phyloP scores from a whole-genome alignment of 64 coral and sea anemone species.

The Pocillopora verrucosa region DNA sequence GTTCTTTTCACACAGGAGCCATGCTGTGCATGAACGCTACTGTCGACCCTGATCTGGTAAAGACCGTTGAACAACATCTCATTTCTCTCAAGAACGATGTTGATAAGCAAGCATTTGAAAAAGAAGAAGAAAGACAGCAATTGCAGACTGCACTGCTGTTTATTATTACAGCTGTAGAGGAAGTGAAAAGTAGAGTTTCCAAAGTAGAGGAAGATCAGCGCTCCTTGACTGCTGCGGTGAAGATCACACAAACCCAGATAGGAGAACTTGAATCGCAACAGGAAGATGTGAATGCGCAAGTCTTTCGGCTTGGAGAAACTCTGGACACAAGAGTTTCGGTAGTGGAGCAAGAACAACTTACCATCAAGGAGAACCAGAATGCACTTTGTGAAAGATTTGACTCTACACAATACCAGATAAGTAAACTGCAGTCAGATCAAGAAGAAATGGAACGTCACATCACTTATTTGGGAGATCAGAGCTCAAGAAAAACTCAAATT shows the following conservation, averaged over 20 bases:
- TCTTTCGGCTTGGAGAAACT: background rate
- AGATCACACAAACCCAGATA: conserved; percentile 9
- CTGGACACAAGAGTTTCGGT: background rate
- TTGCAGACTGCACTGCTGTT: background rate
- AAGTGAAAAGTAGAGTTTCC: background rate
- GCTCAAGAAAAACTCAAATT: background rate
- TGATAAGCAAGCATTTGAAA: conserved; percentile 24
- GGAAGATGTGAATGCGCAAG: background rate
- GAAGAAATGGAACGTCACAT: background rate
- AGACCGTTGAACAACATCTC: conserved; percentile 10
- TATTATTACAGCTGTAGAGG: background rate
- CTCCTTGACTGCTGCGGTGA: background rate
- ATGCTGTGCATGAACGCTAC: conserved; percentile 10
- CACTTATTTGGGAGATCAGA: background rate
- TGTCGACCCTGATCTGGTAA: background rate
- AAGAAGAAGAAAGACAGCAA: background rate
- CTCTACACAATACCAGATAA: conserved; percentile 10
- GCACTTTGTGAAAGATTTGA: background rate
- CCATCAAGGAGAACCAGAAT: background rate
- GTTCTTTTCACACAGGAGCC: background rate
- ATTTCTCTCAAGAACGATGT: background rate
- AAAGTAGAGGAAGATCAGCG: background rate
- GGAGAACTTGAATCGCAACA: conserved; percentile 1
- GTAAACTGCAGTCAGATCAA: background rate
- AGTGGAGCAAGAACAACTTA: background rate